These are phyloP conservation scores for Cyclina sinensis DNA, from an alignment of 1,140 invertebrate species.

Conservation along the genomic window DNA sequence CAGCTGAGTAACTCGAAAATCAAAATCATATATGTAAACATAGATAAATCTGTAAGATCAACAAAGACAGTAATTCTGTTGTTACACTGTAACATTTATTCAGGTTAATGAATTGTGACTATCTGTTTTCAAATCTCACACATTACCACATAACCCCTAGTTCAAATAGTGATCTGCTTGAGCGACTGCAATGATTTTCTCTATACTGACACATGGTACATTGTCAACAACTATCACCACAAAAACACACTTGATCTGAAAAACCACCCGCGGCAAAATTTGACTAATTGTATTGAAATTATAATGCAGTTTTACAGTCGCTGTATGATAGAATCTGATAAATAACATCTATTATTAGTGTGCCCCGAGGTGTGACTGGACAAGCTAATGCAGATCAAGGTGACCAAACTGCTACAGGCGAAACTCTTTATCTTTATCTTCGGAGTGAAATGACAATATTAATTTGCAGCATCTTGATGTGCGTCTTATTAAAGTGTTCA, in stretches of 20 bases:
- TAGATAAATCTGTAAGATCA: constrained; percentile 46
- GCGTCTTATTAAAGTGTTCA: neutral
- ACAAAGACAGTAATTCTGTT: constrained; percentile 41
- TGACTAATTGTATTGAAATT: constrained; percentile 54
- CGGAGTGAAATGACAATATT: constrained; percentile 2
- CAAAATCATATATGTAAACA: constrained; percentile 40
- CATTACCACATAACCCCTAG: constrained; percentile 45
- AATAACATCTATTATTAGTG: constrained; percentile 62
- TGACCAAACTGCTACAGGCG: constrained; percentile 19
- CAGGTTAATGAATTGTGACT: constrained; percentile 53
- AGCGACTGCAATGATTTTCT: constrained; percentile 30
- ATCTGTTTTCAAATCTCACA: constrained; percentile 34
- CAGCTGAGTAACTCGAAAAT: constrained; percentile 16
- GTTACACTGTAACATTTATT: constrained; percentile 56
- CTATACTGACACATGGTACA: constrained; percentile 38
- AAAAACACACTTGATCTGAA: constrained; percentile 44
- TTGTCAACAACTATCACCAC: constrained; percentile 58
- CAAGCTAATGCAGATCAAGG: constrained; percentile 25
- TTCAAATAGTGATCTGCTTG: constrained; percentile 42
- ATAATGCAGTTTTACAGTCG: constrained; percentile 56
- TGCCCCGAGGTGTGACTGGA: constrained; percentile 47
- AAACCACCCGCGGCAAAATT: constrained; percentile 50
- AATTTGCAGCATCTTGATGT: neutral
- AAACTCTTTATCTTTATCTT: neutral
- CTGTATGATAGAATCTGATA: constrained; percentile 51